Base-by-base conservation (phyloP, 1,140 invertebrate genomes). In the Palaemon carinicauda region DNA sequence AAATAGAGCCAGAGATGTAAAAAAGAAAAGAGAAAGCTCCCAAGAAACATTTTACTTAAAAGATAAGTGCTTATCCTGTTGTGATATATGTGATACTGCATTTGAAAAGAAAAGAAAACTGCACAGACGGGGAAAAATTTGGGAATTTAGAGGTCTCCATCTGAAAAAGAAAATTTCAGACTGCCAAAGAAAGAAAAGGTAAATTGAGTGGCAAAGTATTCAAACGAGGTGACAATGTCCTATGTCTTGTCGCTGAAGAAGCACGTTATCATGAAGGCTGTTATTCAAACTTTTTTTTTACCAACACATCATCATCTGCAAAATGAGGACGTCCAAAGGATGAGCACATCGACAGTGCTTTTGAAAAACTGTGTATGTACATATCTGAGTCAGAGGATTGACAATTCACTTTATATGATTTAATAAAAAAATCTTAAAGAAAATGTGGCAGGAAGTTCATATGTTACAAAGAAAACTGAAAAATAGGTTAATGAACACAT, bases 151-250 rank as follows among this genome's bases (percentile, higher is more conserved):
- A 24, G n/a, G 3, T 60, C 54, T 60, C 3, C 54, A 60, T 60
- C 14, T 60, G 14, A 65, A 33, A 24, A 29, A 80, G 0, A 80
- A 80, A 80, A 31, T 80, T 56, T 56, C 24, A 56, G 79, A 65
- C 52, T 80, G 79, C 54, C 41, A 60, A 54, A 31, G 53, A 80
- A 80, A 80, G 79, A 80, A 60, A 80, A 31, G 79, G 60, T 54
- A 51, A 65, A 24, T 60, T 53, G 56, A 12, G 14, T 60, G 54
- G 14, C 3, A 24, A 60, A 3, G 54, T 60, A 60, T 60, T 14
- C 14, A 60, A 60, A 60, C 24, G 33, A 80, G 79, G 17, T 53
- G 60, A 52, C 53, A 29, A 14, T 33, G 79, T 31, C 52, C 15
- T 29, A 65, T 80, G 79, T 80, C 79, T 65, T 80, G 54, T 24